Percentiles rank a stretch among this genome's conserved stretches.
Evolutionary conservation across 2,113 vertebrate genomes (phyloP).

Genomic region (Rhea pennata): DNA sequence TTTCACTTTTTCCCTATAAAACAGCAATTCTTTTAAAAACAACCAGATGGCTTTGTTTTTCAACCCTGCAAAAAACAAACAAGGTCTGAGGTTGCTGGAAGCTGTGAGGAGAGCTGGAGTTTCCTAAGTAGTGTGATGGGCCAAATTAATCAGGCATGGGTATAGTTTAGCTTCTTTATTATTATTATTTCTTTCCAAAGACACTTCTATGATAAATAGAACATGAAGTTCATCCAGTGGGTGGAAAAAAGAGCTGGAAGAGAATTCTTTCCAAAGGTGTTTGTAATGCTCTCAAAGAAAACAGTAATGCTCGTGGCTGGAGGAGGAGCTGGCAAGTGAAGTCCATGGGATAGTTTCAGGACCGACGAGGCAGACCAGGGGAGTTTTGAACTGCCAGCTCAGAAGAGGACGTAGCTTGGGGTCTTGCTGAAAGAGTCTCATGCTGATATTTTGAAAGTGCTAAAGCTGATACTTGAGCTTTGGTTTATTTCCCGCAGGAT

Average conservation of each 20-base stretch:
- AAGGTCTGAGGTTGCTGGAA: background rate
- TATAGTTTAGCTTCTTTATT: background rate
- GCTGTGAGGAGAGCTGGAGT: background rate
- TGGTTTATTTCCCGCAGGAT: background rate
- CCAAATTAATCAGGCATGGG: background rate
- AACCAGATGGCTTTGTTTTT: background rate
- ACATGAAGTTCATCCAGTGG: background rate
- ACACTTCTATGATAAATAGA: background rate
- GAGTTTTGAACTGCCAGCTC: background rate
- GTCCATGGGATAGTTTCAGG: background rate
- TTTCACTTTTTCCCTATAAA: background rate
- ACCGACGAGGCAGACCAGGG: background rate
- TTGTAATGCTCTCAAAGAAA: background rate
- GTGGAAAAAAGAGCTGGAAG: background rate
- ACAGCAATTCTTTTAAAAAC: background rate
- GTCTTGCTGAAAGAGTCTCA: background rate
- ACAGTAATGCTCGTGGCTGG: background rate
- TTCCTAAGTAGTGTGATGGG: background rate
- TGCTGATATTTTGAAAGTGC: background rate
- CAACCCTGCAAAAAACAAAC: background rate
- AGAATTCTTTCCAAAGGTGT: background rate
- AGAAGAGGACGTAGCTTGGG: background rate
- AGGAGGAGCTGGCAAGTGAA: background rate
- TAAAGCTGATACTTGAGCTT: background rate
- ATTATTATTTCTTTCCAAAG: background rate